Evolutionary conservation across 30 jellyfish, hydroid and myxozoan species (phyloP).

Genomic region (Cassiopea andromeda): DNA sequence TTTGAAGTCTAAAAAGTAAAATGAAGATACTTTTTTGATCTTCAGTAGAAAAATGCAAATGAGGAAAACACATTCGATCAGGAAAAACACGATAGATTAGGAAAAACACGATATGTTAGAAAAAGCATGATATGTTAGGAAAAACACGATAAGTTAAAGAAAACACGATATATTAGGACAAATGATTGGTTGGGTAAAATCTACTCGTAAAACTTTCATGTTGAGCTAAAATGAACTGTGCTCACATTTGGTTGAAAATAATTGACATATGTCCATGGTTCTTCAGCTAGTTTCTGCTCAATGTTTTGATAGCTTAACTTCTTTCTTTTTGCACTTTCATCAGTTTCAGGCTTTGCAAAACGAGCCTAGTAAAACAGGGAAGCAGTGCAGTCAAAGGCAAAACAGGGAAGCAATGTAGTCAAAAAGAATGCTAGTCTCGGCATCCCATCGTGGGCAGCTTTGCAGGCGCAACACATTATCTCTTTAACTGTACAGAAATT

Average conservation of each 20-base stretch:
- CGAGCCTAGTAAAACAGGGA: constrained; percentile 28
- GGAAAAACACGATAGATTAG: too few relatives aligned
- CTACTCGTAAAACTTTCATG: not conserved
- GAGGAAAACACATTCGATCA: too few relatives aligned
- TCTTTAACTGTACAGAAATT: too few relatives aligned
- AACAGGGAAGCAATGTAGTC: too few relatives aligned
- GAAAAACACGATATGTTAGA: not conserved
- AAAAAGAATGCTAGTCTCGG: too few relatives aligned
- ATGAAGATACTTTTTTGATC: not conserved
- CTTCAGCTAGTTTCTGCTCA: constrained; percentile 71
- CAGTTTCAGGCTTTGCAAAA: constrained; percentile 45
- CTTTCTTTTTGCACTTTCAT: constrained; percentile 31
- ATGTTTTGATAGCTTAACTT: constrained; percentile 32
- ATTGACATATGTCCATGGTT: constrained; percentile 58
- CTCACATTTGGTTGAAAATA: constrained; percentile 47
- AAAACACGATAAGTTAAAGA: not conserved
- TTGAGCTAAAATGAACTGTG: not conserved
- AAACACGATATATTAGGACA: not conserved
- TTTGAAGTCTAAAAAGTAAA: constrained; percentile 56
- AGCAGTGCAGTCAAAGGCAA: not conserved
- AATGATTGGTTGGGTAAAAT: not conserved
- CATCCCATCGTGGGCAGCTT: too few relatives aligned
- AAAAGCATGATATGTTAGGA: not conserved
- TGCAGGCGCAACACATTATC: too few relatives aligned
- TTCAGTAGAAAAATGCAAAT: too few relatives aligned